A percentile compares a stretch with the other conserved stretches of the same genome.
These are phyloP conservation scores for Pseudopleuronectes americanus DNA, from an alignment of 2,797 vertebrate species.

Conservation along the genomic window DNA sequence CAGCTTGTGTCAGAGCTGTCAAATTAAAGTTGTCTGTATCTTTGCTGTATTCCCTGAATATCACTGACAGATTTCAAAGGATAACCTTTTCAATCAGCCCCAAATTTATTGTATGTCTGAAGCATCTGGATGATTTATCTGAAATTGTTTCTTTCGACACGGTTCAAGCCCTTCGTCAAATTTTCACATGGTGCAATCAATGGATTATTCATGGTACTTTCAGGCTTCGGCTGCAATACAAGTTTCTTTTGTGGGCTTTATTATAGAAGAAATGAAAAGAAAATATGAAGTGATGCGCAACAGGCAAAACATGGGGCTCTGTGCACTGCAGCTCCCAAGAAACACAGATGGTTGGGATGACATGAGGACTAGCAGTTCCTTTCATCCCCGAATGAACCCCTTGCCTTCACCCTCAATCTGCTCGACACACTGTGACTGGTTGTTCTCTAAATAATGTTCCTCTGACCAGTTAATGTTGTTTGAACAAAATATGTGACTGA, in stretches of 20 bases:
- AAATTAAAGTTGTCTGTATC: slow-evolving; percentile 21
- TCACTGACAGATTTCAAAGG: slow-evolving; percentile 18
- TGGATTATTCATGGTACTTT: slow-evolving; percentile 48
- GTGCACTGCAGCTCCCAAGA: slow-evolving; percentile 36
- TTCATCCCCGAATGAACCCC: slow-evolving; percentile 43
- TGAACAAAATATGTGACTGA: background rate
- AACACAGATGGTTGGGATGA: slow-evolving; percentile 64
- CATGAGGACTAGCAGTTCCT: slow-evolving; percentile 48
- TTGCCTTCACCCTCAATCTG: slow-evolving; percentile 43
- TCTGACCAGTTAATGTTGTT: background rate
- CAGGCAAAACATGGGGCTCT: slow-evolving; percentile 29
- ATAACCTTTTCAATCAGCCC: slow-evolving; percentile 33
- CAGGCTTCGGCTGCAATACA: slow-evolving; percentile 26
- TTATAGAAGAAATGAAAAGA: slow-evolving; percentile 48
- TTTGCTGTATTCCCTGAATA: slow-evolving; percentile 9
- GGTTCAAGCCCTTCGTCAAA: slow-evolving; percentile 33
- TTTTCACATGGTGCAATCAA: slow-evolving; percentile 44
- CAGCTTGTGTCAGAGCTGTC: slow-evolving; percentile 28
- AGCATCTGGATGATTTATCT: slow-evolving; percentile 35
- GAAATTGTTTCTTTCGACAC: slow-evolving; percentile 30
- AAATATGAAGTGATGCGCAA: slow-evolving; percentile 55
- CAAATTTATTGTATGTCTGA: slow-evolving; percentile 26
- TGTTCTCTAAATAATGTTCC: background rate
- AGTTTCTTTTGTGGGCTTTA: slow-evolving; percentile 35
- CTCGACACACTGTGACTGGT: slow-evolving; percentile 7